These are phyloP conservation scores for Luscinia megarhynchos DNA, from an alignment of 2,797 vertebrate genomes.

Conservation along the genomic window DNA sequence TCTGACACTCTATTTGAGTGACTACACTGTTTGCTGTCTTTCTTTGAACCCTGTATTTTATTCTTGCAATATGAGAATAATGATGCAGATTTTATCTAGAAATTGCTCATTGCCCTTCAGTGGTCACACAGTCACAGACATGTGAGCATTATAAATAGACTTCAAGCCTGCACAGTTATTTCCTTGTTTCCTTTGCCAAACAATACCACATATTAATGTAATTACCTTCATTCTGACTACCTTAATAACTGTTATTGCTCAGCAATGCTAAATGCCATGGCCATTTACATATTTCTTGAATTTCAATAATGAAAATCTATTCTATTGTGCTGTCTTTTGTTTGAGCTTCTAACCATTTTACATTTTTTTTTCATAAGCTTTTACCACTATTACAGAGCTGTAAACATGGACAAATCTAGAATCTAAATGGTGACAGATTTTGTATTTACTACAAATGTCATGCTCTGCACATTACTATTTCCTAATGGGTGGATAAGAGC, in stretches of 20 bases:
- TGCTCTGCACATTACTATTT: not conserved
- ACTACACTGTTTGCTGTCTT: not conserved
- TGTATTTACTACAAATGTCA: not conserved
- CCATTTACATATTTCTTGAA: not conserved
- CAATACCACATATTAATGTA: not conserved
- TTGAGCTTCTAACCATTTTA: not conserved
- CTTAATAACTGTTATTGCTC: not conserved
- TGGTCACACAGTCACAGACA: not conserved
- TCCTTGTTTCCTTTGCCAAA: constrained; percentile 8
- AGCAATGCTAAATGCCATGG: not conserved
- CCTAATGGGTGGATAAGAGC: not conserved
- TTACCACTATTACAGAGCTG: not conserved
- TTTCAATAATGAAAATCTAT: not conserved
- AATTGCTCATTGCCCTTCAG: constrained; percentile 30
- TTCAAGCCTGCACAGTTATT: not conserved
- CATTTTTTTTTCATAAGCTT: not conserved
- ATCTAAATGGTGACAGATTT: not conserved
- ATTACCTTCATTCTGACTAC: not conserved
- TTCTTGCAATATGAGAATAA: not conserved
- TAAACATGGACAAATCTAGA: not conserved
- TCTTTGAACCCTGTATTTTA: not conserved
- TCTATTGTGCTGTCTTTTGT: not conserved
- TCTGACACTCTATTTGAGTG: not conserved
- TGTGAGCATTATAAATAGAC: not conserved
- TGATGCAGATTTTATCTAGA: not conserved